Base-by-base conservation (phyloP, 35 echinoderm and acorn worm genomes). In the Lytechinus pictus region DNA sequence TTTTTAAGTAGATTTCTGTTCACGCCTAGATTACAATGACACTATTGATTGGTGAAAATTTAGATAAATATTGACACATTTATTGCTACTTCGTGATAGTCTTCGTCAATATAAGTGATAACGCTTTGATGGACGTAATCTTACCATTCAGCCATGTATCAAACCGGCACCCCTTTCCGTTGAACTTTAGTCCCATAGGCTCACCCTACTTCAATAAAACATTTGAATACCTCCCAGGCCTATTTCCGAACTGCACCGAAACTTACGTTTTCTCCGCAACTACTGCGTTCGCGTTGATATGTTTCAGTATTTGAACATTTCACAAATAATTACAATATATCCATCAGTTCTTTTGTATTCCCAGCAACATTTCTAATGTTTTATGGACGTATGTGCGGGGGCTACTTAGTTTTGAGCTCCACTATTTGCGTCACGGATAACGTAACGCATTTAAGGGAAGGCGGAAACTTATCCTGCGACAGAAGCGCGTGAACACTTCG, bases 321-420 rank as follows among this genome's bases (percentile, higher is more conserved):
- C 66, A 79, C 66, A 79, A 79, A 79, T 24, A 79, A 79, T 79
- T 79, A 79, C 66, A 79, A 79, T 79, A 79, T 79, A 79, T 79
- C 66, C 16, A 79, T 79, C 66, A 79, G 19, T n/a, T 79, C 66
- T 79, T 24, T 79, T 79, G 66, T 79, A 79, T 19, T 79, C 66
- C n/a, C 6, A 16, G 66, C 66, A 79, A 79, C 66, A 79, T 79
- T 79, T 79, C 66, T 79, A 16, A n/a, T n/a, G 66, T 79, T 79
- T 79, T n/a, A n/a, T 79, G 66, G 21, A 79, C 66, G 66, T 24
- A 16, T 79, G 66, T 79, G 66, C 66, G 66, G 66, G 66, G 66
- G 66, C 21, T 79, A 79, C 3, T 79, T 79, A 24, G 66, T 79
- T 79, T 79, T 14, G 16, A 24, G 19, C 66, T 4, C 61, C 66